Evolutionary conservation across 2,797 vertebrate genomes (phyloP).

Genomic region (Sebastes cheni): DNA sequence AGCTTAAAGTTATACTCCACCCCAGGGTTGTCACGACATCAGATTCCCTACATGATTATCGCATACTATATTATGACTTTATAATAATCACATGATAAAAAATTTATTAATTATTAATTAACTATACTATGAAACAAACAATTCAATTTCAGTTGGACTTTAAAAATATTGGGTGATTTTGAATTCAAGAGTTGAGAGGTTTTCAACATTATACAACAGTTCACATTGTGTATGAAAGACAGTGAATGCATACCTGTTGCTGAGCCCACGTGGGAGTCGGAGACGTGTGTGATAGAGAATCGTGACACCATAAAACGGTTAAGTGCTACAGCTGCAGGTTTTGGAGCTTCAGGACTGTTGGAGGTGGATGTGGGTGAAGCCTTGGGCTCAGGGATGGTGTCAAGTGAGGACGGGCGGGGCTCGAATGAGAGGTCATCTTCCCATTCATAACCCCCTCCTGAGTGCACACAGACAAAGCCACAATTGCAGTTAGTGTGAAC

Average conservation of each 20-base stretch:
- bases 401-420: conserved; percentile 66
- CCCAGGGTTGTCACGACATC: no score
- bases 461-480: conserved; percentile 4
- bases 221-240: neutral
- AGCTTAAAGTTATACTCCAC: neutral
- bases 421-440: conserved; percentile 78
- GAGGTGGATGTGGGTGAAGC: conserved; percentile 41
- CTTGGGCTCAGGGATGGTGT: conserved; percentile 42
- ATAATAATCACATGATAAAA: neutral
- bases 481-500: neutral
- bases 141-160: neutral
- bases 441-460: conserved; percentile 83
- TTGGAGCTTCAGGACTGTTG: conserved; percentile 72
- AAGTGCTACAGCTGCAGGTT: conserved; percentile 76
- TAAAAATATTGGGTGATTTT: neutral
- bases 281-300: conserved; percentile 96
- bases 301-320: conserved; percentile 94
- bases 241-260: conserved; percentile 81
- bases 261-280: conserved; percentile 84
- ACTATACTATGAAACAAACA: neutral
- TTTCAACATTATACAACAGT: neutral
- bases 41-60: no score
- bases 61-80: neutral
- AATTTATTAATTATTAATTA: no score
- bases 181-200: neutral